Percentiles rank a stretch among this genome's conserved stretches.
These are phyloP conservation scores for Amblyraja radiata DNA, from an alignment of 2,797 vertebrate species.

Conservation along the genomic window DNA sequence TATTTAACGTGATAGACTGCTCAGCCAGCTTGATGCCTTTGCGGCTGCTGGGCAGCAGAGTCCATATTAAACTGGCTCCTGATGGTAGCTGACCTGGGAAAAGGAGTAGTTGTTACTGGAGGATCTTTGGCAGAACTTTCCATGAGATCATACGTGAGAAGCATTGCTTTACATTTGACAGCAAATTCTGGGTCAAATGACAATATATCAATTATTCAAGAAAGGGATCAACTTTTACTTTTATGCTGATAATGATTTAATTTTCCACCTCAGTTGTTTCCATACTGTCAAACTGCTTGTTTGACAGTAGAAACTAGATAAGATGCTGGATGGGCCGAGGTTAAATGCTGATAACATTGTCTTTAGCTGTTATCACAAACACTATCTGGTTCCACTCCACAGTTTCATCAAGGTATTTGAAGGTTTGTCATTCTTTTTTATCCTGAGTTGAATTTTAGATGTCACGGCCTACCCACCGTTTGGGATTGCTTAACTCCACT, in stretches of 20 bases:
- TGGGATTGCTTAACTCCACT: not conserved
- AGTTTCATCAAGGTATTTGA: not conserved
- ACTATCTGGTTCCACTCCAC: not conserved
- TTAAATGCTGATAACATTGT: not conserved
- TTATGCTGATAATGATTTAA: not conserved
- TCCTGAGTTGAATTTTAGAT: not conserved
- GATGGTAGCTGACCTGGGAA: no score
- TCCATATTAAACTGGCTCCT: no score
- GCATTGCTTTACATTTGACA: no score
- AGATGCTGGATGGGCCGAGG: not conserved
- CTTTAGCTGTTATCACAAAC: not conserved
- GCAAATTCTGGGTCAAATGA: not conserved
- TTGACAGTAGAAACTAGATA: no score
- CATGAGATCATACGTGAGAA: no score
- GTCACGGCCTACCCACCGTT: not conserved
- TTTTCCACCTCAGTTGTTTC: not conserved
- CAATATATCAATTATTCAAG: not conserved
- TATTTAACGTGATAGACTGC: no score
- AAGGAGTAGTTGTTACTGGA: no score
- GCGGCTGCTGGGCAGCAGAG: no score
- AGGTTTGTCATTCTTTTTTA: not conserved
- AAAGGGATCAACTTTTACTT: not conserved
- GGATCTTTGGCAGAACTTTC: no score
- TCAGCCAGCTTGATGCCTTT: no score
- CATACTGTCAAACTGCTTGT: not conserved